phyloP scores from a whole-genome alignment of 2,888 invertebrate genomes.

The Campoletis raptor region DNA sequence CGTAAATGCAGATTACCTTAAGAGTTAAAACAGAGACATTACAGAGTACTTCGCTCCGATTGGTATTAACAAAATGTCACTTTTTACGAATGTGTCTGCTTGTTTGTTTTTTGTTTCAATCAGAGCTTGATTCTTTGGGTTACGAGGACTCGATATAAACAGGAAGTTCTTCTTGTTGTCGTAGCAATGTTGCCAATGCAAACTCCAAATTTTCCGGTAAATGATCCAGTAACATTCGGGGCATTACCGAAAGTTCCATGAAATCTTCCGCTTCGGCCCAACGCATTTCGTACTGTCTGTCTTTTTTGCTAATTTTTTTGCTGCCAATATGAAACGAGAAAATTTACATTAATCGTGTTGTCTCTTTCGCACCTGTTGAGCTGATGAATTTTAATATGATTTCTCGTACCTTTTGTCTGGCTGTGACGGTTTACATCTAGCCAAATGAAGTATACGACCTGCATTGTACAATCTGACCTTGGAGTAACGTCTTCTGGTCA shows the following conservation, averaged over 20 bases:
- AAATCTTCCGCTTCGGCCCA: constrained; percentile 94
- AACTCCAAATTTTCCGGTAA: constrained; percentile 92
- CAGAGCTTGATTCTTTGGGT: constrained; percentile 33
- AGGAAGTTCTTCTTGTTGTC: constrained; percentile 82
- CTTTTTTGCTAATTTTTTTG: constrained; percentile 86
- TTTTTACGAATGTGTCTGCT: not conserved
- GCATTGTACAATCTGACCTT: constrained; percentile 91
- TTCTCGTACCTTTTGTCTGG: constrained; percentile 69
- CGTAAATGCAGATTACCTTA: constrained; percentile 16
- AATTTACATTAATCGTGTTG: not conserved
- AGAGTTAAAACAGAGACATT: not conserved
- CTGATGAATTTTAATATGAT: not conserved
- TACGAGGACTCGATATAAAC: constrained; percentile 70
- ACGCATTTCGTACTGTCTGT: constrained; percentile 89
- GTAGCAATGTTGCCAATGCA: constrained; percentile 89
- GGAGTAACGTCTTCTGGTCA: constrained; percentile 89
- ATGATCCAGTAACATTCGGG: constrained; percentile 94
- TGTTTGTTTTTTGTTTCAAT: not conserved
- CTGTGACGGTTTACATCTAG: constrained; percentile 89
- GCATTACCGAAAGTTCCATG: constrained; percentile 93
- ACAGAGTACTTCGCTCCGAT: constrained; percentile 8
- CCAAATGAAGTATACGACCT: constrained; percentile 93
- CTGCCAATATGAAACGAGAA: constrained; percentile 64
- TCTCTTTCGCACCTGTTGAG: constrained; percentile 6
- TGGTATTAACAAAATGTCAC: not conserved